Evolutionary conservation across 2,888 invertebrate species (phyloP), one percentile per base, ranked within the genome.

Genomic region (Hyles lineata): DNA sequence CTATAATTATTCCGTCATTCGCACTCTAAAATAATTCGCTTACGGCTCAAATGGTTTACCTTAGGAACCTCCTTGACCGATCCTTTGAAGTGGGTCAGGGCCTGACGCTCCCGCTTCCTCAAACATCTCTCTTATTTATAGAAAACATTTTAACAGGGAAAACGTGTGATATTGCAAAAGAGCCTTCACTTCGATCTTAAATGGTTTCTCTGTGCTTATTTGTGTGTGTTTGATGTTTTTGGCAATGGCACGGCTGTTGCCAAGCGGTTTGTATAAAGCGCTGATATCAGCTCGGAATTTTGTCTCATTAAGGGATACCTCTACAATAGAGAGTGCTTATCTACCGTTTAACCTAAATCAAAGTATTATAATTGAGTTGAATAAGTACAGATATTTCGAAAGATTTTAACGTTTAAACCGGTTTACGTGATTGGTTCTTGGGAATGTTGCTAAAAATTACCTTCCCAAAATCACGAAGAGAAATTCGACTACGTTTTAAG

Each of bases 91-190:
- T 63, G 35, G 63, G 63, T 63, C 63, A 63, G 11, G 63, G 43
- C 21, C 32, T 2, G 0, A 35, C 32, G 0, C 60, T 2, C 15
- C 17, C 15, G 67, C 17, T 17, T 17, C 43, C 43, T 23, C 67
- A 43, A 67, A 50, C 17, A 43, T 43, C 43, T 43, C 63, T 6
- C 21, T 67, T 50, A 67, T 67, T 67, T 67, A 67, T 67, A 43
- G 62, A 0, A 67, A 67, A 67, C 67, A 67, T 67, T 67, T 15
- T 67, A 67, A 67, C 43, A 67, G 43, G 67, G 67, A 67, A 67
- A 67, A 67, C 43, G 67, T 50, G 50, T 67, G 67, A 50, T 43
- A 67, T 67, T 50, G 23, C 67, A 15, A 50, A 23, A 23, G 23
- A 23, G 17, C 67, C 15, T 67, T 67, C 35, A 23, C 43, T 32